Evolutionary conservation across 1,140 invertebrate species (phyloP).

Genomic region (Frieseomelitta varia): DNA sequence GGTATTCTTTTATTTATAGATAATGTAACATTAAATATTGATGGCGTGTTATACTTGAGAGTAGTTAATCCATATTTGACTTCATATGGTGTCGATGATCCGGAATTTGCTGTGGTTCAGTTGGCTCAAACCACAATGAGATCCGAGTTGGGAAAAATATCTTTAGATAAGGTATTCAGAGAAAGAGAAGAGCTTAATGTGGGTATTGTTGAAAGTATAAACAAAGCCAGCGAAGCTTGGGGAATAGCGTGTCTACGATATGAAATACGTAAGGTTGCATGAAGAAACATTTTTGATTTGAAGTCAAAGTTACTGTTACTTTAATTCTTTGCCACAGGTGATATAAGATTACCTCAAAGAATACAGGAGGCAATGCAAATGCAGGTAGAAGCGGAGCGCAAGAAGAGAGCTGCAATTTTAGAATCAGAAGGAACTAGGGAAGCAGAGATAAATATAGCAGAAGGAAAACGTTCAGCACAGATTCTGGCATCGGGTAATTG

Average conservation of each 20-base stretch:
- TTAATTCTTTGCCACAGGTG: slow-evolving; percentile 84
- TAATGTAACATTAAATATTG: slow-evolving; percentile 98
- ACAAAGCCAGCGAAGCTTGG: slow-evolving; percentile 99
- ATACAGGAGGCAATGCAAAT: slow-evolving; percentile 99
- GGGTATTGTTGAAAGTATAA: slow-evolving; percentile 98
- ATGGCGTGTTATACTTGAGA: slow-evolving; percentile 98
- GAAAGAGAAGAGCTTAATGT: slow-evolving; percentile 98
- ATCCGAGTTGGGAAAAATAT: slow-evolving; percentile 98
- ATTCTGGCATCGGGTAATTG: slow-evolving; percentile 94
- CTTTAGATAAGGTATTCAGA: slow-evolving; percentile 97
- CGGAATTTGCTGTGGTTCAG: slow-evolving; percentile 99
- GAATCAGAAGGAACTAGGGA: slow-evolving; percentile 98
- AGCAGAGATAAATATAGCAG: slow-evolving; percentile 98
- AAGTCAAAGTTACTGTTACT: background rate
- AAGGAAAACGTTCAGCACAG: slow-evolving; percentile 94
- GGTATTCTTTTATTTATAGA: slow-evolving; percentile 82
- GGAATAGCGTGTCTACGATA: slow-evolving; percentile 98
- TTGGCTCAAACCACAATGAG: slow-evolving; percentile 99
- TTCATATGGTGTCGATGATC: slow-evolving; percentile 99
- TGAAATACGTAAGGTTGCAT: slow-evolving; percentile 93
- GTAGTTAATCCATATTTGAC: slow-evolving; percentile 96
- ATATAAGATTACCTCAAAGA: slow-evolving; percentile 94
- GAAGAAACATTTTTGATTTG: background rate
- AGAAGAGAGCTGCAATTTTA: slow-evolving; percentile 97
- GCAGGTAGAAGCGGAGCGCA: slow-evolving; percentile 99